Conservation (phyloP, 1,140 invertebrate genomes). For the Teleogryllus occipitalis region DNA sequence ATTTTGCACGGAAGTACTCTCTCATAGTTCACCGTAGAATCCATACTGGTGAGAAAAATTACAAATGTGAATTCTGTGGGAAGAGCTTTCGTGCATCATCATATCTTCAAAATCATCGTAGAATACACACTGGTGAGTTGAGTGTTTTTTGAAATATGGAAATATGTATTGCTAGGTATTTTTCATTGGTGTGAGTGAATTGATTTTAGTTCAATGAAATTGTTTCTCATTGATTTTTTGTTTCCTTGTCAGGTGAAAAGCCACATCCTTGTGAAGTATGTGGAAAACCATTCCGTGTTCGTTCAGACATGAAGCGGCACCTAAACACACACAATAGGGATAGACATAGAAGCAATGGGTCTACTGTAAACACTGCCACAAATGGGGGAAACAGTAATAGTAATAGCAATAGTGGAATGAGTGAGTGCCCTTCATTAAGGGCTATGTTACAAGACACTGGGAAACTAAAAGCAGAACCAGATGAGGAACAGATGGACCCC, state of each 20-base stretch:
- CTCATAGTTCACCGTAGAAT: slow-evolving; percentile 82
- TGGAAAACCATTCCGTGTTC: slow-evolving; percentile 73
- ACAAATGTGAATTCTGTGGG: slow-evolving; percentile 75
- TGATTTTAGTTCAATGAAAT: background rate
- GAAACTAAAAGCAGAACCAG: slow-evolving; percentile 14
- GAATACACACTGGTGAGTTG: slow-evolving; percentile 74
- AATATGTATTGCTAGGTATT: background rate
- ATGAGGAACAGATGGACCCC: slow-evolving; percentile 10
- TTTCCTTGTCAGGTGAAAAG: slow-evolving; percentile 54
- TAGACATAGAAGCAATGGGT: slow-evolving; percentile 9
- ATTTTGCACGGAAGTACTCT: slow-evolving; percentile 88
- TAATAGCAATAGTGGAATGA: slow-evolving; percentile 11
- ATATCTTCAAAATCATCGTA: slow-evolving; percentile 75
- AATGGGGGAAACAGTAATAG: background rate
- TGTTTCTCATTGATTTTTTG: slow-evolving; percentile 16
- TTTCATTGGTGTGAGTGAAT: background rate
- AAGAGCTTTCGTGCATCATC: slow-evolving; percentile 79
- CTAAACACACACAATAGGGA: slow-evolving; percentile 64
- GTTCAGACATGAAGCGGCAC: slow-evolving; percentile 83
- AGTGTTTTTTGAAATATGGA: slow-evolving; percentile 3
- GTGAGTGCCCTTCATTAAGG: background rate
- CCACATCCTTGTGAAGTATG: slow-evolving; percentile 70
- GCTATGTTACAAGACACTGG: background rate
- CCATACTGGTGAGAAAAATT: slow-evolving; percentile 84
- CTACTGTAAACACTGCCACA: background rate